Conservation (phyloP, 1,140 invertebrate genomes). For the Colletes latitarsis region DNA sequence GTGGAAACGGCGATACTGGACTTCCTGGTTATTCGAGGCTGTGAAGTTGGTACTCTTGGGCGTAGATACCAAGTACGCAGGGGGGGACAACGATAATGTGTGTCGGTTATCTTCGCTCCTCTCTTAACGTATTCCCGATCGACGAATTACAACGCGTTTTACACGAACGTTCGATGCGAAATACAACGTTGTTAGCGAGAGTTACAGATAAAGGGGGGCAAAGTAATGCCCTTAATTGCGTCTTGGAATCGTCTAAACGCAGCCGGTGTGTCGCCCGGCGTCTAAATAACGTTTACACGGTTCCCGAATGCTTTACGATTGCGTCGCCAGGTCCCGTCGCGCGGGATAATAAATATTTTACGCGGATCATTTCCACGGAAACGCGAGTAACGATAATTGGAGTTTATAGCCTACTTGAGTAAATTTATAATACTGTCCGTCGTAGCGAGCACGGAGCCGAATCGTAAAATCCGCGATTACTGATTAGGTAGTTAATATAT, state of each 20-base stretch:
- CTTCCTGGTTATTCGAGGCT: too few species aligned
- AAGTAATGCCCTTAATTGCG: conserved; percentile 31
- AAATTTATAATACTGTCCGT: conserved; percentile 51
- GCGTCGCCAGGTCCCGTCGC: conserved; percentile 26
- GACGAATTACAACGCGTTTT: conserved; percentile 11
- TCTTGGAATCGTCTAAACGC: conserved; percentile 31
- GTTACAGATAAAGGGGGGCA: not conserved
- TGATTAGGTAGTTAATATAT: conserved; percentile 54
- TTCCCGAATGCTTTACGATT: conserved; percentile 46
- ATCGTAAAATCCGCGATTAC: conserved; percentile 60
- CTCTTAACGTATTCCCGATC: conserved; percentile 13
- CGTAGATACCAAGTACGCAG: not conserved
- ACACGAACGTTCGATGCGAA: not conserved
- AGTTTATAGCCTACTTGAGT: conserved; percentile 56
- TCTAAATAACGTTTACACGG: conserved; percentile 42
- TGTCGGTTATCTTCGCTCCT: conserved; percentile 13
- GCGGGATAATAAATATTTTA: conserved; percentile 57
- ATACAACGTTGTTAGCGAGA: not conserved
- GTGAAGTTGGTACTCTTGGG: not conserved
- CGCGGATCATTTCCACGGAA: conserved; percentile 59
- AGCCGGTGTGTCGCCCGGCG: not conserved
- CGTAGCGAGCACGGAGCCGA: conserved; percentile 2
- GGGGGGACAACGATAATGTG: not conserved
- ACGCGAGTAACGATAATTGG: conserved; percentile 60
- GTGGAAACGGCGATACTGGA: too few species aligned